phyloP scores from a whole-genome alignment of 2,888 invertebrate species.

The Lycaena phlaeas region DNA sequence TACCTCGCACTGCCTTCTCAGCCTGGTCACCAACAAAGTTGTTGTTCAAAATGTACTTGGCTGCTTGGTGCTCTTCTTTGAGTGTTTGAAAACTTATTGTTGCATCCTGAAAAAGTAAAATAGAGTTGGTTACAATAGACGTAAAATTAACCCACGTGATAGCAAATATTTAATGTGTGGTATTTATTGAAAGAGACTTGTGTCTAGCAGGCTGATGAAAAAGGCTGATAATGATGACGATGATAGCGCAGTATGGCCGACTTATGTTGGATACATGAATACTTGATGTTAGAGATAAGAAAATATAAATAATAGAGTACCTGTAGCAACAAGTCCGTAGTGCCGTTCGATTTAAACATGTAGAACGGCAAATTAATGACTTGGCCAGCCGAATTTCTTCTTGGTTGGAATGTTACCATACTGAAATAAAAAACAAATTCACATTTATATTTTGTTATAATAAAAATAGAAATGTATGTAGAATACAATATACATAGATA shows the following conservation, averaged over 20 bases:
- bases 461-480: too few species aligned
- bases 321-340: conserved; percentile 85
- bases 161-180: too few species aligned
- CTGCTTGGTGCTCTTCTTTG: conserved; percentile 83
- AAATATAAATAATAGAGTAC: conserved; percentile 44
- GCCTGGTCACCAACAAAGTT: conserved; percentile 74
- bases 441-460: too few species aligned
- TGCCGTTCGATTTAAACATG: conserved; percentile 83
- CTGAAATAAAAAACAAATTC: conserved; percentile 28
- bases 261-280: too few species aligned
- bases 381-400: conserved; percentile 39
- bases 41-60: conserved; percentile 79
- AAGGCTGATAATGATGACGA: too few species aligned
- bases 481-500: too few species aligned
- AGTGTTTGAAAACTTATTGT: conserved; percentile 77
- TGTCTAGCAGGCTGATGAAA: too few species aligned
- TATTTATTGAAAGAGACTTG: too few species aligned
- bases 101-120: conserved; percentile 74
- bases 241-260: too few species aligned
- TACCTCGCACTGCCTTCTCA: conserved; percentile 79
- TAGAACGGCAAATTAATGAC: conserved; percentile 77
- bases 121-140: too few species aligned
- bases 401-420: conserved; percentile 35
- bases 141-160: too few species aligned
- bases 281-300: too few species aligned